Base-by-base conservation (phyloP, 2,113 vertebrate genomes). In the Axis porcinus region DNA sequence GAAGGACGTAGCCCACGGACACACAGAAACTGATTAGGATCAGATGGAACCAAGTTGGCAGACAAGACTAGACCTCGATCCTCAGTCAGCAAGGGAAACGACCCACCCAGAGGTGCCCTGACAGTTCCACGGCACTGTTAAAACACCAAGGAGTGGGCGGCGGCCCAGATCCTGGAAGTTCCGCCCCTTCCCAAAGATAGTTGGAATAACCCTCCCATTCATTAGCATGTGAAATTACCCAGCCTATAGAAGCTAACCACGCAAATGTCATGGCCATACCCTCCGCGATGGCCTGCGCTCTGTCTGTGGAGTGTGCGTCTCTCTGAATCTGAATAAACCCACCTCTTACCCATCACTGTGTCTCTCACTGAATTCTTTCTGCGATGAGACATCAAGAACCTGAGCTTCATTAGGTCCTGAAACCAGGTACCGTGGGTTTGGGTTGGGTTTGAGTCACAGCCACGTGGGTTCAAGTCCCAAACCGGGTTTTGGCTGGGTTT, bases 101-200 rank as follows among this genome's bases (percentile, higher is more conserved):
- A 10, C 33, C 9, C 16, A 10, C 33, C 16, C 64, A 67, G 64
- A 67, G 33, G 16, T 0, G 64, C 64, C 62, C 64, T 0, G 64
- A n/a, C 64, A 5, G 16, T 5, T n/a, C 16, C 64, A n/a, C 9
- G 6, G 60, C 60, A 1, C 60, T 30, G 14, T 7, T 33, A 16
- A 3, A 62, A 5, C 64, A 67, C 16, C 62, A 21, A 36, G 33
- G 17, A 21, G 33, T 2, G 64, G 64, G 64, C 1, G 64, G 33
- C 5, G 17, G 64, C 64, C 62, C 17, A 36, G 17, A 67, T 21
- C 64, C 33, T 2, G 17, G 33, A 21, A 19, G 19, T 36, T 36
- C 64, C 8, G 0, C 33, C 64, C 33, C 8, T 11, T 36, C 64
- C 64, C 64, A 21, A 36, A 4, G 19, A 21, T 0, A 67, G 16